phyloP scores from a whole-genome alignment of 2,113 vertebrate species.

The Typhlomys cinereus region DNA sequence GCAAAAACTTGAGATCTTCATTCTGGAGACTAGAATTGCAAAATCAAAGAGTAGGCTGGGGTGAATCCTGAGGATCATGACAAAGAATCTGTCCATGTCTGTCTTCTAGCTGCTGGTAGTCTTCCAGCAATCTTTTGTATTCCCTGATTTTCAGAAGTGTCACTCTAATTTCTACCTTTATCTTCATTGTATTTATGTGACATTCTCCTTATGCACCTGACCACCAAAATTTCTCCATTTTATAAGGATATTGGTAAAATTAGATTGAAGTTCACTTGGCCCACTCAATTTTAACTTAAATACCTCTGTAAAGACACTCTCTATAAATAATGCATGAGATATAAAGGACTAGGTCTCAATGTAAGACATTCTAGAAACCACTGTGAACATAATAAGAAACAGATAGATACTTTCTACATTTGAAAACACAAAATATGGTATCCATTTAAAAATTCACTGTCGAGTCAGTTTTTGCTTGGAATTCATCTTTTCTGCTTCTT shows the following conservation, averaged over 20 bases:
- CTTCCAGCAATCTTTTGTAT: neutral
- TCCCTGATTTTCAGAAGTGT: neutral
- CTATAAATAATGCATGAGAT: neutral
- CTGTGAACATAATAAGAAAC: neutral
- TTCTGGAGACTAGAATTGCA: neutral
- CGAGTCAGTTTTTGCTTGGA: neutral
- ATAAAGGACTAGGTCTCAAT: neutral
- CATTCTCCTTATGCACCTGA: neutral
- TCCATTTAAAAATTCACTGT: neutral
- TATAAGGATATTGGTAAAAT: neutral
- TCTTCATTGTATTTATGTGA: neutral
- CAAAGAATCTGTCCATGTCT: neutral
- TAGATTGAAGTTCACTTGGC: neutral
- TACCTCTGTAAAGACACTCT: neutral
- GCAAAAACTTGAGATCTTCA: neutral
- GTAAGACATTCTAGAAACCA: neutral
- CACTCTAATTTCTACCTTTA: neutral
- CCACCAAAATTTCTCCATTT: neutral
- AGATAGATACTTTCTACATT: conserved; percentile 17
- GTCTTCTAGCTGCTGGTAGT: neutral
- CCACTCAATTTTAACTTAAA: neutral
- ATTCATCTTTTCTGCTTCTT: neutral
- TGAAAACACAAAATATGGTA: neutral
- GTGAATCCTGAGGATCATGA: neutral
- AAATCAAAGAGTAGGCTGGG: neutral